Conservation (phyloP, 1,140 invertebrate genomes). For the Drosophila ohnishii region DNA sequence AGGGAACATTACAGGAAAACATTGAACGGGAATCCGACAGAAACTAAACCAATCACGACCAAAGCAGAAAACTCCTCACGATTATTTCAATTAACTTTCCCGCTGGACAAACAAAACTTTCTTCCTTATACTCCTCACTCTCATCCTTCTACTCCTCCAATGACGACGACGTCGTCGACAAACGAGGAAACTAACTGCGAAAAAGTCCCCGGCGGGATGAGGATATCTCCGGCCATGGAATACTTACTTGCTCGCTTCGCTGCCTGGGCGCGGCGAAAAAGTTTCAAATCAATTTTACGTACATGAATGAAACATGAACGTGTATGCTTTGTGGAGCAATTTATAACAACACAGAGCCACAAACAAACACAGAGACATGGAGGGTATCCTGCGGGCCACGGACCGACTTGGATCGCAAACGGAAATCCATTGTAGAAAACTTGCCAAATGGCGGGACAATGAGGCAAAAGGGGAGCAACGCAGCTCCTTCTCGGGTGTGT, state of each 20-base stretch:
- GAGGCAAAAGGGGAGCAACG: conserved; percentile 16
- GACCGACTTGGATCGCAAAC: conserved; percentile 49
- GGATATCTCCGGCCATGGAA: conserved; percentile 24
- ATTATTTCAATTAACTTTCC: conserved; percentile 78
- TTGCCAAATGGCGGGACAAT: conserved; percentile 79
- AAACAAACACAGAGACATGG: conserved; percentile 23
- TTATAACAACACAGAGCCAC: conserved; percentile 59
- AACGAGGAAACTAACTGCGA: conserved; percentile 25
- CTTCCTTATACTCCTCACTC: too few relatives aligned
- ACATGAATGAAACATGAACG: conserved; percentile 80
- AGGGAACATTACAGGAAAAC: conserved; percentile 21
- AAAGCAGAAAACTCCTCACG: conserved; percentile 62
- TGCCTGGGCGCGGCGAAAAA: conserved; percentile 53
- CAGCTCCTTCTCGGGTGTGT: conserved; percentile 48
- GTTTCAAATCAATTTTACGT: conserved; percentile 78
- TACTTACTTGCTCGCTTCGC: conserved; percentile 45
- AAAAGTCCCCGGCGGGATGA: not conserved
- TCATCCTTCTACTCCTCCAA: not conserved
- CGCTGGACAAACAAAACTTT: conserved; percentile 51
- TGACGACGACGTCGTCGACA: conserved; percentile 22
- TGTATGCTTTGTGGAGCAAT: conserved; percentile 71
- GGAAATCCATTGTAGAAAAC: conserved; percentile 79
- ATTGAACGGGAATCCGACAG: conserved; percentile 37
- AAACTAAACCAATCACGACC: conserved; percentile 66
- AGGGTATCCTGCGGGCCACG: conserved; percentile 8